Evolutionary conservation across 2,888 invertebrate species (phyloP), one percentile per base, ranked within the genome.

Genomic region (Eumerus sabulonum): DNA sequence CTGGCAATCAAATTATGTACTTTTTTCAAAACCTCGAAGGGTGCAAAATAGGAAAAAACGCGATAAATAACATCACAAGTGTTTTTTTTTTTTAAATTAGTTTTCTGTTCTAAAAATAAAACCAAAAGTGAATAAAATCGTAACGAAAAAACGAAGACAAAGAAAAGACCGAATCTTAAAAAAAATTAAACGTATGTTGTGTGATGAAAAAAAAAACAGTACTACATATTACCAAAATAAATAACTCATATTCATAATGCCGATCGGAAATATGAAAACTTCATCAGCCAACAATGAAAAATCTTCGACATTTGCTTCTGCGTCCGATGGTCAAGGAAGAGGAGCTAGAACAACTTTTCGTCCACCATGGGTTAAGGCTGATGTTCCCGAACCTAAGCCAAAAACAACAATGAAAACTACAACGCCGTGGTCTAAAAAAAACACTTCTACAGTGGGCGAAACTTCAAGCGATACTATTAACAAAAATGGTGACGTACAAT

Each of bases 301-400:
- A 50, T 44, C 73, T 47, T 35, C 59, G 44, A 36, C 59, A 54
- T n/a, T n/a, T 27, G 27, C 64, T 17, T 79, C 85, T 36, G 84
- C 83, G n/a, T 83, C 86, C 38, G 84, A 83, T 64, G 82, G 83
- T 38, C 83, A 85, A 59, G 85, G 84, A n/a, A 84, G 83, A 79
- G 83, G 84, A 66, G 91, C 91, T 85, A 90, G 93, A 74, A 91
- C 92, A 70, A 92, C 92, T 63, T 93, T 92, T 86, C 90, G 93
- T 67, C 93, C 93, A 48, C 93, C 93, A 67, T 93, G 93, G 92
- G 93, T 93, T 51, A 93, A 93, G 85, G 93, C 86, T 12, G 87
- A 87, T 81, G 86, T 83, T 18, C 12, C 81, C 18, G 82, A 91
- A 90, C 9, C 89, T 90, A 86, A 91, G 73, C 73, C 77, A 5